phyloP scores from a whole-genome alignment of 2,113 vertebrate species.

The Sapayoa aenigma region DNA sequence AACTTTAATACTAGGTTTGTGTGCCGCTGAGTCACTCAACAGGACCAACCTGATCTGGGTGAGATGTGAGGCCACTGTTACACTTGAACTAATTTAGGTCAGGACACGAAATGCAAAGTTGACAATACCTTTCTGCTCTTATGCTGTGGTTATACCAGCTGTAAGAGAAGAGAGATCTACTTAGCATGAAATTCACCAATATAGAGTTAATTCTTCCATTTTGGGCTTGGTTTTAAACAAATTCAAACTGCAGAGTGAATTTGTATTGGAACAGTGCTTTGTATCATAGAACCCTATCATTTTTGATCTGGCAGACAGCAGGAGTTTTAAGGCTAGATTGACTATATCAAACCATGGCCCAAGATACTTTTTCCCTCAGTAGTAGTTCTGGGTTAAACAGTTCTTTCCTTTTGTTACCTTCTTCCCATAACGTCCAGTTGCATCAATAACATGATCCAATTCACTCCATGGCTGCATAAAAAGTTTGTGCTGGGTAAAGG shows the following conservation, averaged over 20 bases:
- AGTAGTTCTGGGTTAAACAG: background rate
- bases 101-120: background rate
- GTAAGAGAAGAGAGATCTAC: background rate
- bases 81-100: background rate
- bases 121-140: background rate
- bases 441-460: background rate
- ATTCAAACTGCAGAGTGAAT: background rate
- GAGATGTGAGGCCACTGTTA: background rate
- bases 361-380: background rate
- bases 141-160: background rate
- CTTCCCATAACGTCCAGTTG: background rate
- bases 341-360: background rate
- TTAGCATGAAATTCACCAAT: background rate
- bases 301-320: background rate
- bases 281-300: background rate
- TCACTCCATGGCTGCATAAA: background rate
- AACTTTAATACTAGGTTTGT: background rate
- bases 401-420: background rate
- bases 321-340: background rate
- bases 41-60: background rate
- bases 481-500: background rate
- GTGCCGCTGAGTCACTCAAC: background rate
- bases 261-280: background rate
- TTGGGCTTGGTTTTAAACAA: background rate
- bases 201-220: background rate